Conservation (phyloP, 2,797 vertebrate genomes). For the Girardinus metallicus region DNA sequence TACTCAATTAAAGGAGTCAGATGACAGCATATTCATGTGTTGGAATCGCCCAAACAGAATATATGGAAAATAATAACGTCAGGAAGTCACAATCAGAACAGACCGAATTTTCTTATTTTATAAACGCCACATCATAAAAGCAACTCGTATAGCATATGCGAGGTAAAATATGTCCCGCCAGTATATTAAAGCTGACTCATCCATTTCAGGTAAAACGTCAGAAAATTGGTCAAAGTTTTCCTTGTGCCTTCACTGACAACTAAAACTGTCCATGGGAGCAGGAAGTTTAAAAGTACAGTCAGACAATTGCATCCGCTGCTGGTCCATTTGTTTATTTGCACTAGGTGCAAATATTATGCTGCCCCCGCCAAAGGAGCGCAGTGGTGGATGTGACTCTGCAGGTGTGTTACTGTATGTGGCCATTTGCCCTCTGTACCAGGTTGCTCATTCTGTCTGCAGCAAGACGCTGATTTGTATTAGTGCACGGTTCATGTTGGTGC, state of each 20-base stretch:
- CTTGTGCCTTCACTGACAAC: neutral
- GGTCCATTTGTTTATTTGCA: neutral
- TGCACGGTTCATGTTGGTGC: conserved; percentile 11
- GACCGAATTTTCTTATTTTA: too few relatives aligned
- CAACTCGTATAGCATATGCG: too few relatives aligned
- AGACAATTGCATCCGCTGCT: conserved; percentile 5
- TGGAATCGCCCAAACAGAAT: neutral
- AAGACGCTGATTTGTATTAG: conserved; percentile 10
- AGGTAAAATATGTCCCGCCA: neutral
- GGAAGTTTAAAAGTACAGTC: neutral
- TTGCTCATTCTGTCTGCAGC: conserved; percentile 1
- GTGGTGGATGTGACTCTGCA: neutral
- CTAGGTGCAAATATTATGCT: neutral
- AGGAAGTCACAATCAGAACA: too few relatives aligned
- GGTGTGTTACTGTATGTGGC: neutral
- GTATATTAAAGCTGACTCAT: neutral
- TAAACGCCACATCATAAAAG: too few relatives aligned
- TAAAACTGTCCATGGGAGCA: neutral
- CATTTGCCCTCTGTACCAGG: conserved; percentile 1
- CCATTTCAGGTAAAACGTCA: neutral
- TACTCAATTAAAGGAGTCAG: neutral
- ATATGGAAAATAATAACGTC: too few relatives aligned
- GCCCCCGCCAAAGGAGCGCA: neutral
- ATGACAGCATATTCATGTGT: neutral
- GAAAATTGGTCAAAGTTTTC: neutral